A percentile compares a stretch with the other conserved stretches of the same genome.
Evolutionary conservation across 2,113 vertebrate genomes (phyloP).

Genomic region (Anthoscopus minutus): DNA sequence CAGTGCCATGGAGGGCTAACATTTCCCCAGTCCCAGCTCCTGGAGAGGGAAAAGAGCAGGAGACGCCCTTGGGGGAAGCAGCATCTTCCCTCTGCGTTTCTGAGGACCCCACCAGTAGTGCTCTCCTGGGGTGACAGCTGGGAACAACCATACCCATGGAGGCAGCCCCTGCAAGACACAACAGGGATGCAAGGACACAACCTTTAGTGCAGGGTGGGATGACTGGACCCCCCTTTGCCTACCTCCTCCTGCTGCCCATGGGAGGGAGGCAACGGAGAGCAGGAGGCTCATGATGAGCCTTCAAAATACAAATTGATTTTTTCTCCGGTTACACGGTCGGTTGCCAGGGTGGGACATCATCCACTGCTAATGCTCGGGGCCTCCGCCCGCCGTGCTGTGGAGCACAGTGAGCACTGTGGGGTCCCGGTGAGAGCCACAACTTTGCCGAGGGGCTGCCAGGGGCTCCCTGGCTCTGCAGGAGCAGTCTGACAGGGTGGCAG

Average conservation of each 20-base stretch:
- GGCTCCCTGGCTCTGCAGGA: neutral
- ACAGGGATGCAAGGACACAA: neutral
- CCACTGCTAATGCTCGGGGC: neutral
- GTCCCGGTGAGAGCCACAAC: rapidly evolving
- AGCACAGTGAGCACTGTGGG: rapidly evolving
- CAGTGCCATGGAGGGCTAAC: no score
- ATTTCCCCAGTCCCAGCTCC: neutral
- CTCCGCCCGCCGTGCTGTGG: rapidly evolving
- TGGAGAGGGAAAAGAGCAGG: neutral
- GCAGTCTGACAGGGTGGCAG: neutral
- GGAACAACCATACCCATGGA: neutral
- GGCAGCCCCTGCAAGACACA: neutral
- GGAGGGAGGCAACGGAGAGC: neutral
- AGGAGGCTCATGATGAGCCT: neutral
- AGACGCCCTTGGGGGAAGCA: neutral
- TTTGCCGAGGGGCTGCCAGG: neutral
- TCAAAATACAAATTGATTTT: constrained; percentile 25
- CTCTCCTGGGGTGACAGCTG: neutral
- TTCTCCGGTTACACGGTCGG: neutral
- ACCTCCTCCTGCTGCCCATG: neutral
- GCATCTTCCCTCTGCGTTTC: neutral
- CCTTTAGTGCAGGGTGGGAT: neutral
- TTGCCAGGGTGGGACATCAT: neutral
- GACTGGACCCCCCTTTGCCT: neutral
- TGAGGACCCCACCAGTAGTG: rapidly evolving